Evolutionary conservation across 2,888 invertebrate genomes (phyloP).

Genomic region (Erpobdella octoculata): DNA sequence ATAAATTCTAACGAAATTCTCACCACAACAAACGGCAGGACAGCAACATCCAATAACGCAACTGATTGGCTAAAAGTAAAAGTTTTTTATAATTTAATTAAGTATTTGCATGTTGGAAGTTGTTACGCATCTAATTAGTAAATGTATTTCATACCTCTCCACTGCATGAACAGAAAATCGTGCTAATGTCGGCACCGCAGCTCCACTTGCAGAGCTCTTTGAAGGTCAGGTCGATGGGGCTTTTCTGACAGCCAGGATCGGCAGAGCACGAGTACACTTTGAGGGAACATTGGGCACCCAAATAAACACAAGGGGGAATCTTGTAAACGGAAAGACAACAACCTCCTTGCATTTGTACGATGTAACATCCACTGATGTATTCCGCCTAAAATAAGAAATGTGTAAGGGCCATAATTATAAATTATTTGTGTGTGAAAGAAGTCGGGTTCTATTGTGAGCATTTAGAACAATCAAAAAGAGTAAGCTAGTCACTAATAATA

Average conservation of each 20-base stretch:
- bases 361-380: conserved; percentile 27
- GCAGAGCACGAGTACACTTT: conserved; percentile 24
- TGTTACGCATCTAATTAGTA: not conserved
- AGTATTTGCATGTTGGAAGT: not conserved
- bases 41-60: conserved; percentile 27
- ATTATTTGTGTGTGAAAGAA: not conserved
- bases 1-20: not conserved
- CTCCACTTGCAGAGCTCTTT: conserved; percentile 26
- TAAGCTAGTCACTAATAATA: too few relatives aligned
- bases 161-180: conserved; percentile 26
- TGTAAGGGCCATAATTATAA: too few relatives aligned
- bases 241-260: conserved; percentile 24
- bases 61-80: conserved; percentile 19
- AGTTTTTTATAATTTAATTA: too few relatives aligned
- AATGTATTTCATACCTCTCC: conserved; percentile 20
- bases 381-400: conserved; percentile 7
- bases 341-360: conserved; percentile 25
- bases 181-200: conserved; percentile 19
- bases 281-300: conserved; percentile 24
- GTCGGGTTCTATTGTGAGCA: not conserved
- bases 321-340: conserved; percentile 26
- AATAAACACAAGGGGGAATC: conserved; percentile 25
- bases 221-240: conserved; percentile 23
- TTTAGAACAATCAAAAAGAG: too few relatives aligned
- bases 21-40: conserved; percentile 26